Conservation (phyloP, 2,797 vertebrate genomes). For the Cossypha caffra region DNA sequence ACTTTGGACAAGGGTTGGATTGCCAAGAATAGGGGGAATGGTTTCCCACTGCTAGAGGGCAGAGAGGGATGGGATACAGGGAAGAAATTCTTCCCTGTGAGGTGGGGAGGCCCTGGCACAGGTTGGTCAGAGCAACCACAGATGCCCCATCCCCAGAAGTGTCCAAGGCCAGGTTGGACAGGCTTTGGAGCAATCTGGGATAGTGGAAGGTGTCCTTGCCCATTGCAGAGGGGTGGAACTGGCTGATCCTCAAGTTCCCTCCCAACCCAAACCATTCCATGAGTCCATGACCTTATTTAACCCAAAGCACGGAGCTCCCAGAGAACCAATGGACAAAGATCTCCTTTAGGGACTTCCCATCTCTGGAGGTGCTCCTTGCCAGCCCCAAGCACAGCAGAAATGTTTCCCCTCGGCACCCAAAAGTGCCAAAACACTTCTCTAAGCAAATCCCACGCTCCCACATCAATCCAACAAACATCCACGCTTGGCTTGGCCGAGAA, state of each 20-base stretch:
- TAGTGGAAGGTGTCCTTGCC: accelerated
- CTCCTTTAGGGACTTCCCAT: background rate
- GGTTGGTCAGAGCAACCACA: accelerated
- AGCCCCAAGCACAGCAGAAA: background rate
- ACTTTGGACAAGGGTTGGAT: background rate
- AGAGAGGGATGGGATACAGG: accelerated
- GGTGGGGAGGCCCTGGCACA: accelerated
- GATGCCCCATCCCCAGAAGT: background rate
- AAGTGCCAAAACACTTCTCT: accelerated
- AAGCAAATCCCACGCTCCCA: accelerated
- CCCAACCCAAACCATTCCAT: background rate
- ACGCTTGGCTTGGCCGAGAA: background rate
- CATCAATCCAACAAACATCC: background rate
- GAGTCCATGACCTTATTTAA: background rate
- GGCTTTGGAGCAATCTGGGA: background rate
- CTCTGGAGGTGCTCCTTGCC: background rate
- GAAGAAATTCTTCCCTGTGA: accelerated
- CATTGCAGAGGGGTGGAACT: accelerated
- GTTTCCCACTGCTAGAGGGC: background rate
- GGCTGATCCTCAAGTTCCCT: background rate
- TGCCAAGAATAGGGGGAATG: background rate
- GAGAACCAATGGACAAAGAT: accelerated
- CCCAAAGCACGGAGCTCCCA: background rate
- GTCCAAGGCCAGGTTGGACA: accelerated
- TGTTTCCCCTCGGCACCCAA: background rate